Conservation (phyloP, 1,140 invertebrate species). For the Ptiloglossa arizonensis region DNA sequence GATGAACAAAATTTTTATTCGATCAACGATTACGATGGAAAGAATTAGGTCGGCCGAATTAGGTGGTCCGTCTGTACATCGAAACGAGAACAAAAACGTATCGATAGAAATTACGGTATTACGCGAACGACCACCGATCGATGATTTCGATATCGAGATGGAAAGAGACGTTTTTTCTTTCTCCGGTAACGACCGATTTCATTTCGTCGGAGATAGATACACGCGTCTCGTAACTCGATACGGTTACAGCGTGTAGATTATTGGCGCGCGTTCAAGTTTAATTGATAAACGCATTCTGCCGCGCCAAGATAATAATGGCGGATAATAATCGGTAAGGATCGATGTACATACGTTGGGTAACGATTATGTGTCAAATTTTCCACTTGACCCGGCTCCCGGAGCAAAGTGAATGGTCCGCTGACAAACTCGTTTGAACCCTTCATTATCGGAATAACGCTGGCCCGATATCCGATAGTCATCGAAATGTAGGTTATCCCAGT, state of each 20-base stretch:
- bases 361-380: constrained; percentile 54
- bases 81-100: too few relatives aligned
- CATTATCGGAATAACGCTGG: constrained; percentile 50
- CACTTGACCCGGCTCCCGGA: constrained; percentile 53
- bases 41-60: too few relatives aligned
- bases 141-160: too few relatives aligned
- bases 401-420: constrained; percentile 25
- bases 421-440: constrained; percentile 57
- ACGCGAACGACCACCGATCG: too few relatives aligned
- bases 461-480: constrained; percentile 63
- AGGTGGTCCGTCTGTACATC: too few relatives aligned
- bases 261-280: background rate
- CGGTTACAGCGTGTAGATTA: background rate
- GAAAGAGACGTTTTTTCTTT: too few relatives aligned
- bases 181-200: too few relatives aligned
- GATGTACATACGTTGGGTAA: constrained; percentile 5
- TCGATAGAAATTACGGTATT: too few relatives aligned
- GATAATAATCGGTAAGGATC: constrained; percentile 16
- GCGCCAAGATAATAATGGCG: background rate
- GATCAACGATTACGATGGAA: too few relatives aligned
- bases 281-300: background rate
- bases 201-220: too few relatives aligned
- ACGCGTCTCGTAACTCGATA: background rate
- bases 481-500: constrained; percentile 56
- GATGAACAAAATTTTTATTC: too few relatives aligned